These are phyloP conservation scores for Andrena praecox DNA, from an alignment of 2,888 invertebrate genomes.

Conservation along the genomic window DNA sequence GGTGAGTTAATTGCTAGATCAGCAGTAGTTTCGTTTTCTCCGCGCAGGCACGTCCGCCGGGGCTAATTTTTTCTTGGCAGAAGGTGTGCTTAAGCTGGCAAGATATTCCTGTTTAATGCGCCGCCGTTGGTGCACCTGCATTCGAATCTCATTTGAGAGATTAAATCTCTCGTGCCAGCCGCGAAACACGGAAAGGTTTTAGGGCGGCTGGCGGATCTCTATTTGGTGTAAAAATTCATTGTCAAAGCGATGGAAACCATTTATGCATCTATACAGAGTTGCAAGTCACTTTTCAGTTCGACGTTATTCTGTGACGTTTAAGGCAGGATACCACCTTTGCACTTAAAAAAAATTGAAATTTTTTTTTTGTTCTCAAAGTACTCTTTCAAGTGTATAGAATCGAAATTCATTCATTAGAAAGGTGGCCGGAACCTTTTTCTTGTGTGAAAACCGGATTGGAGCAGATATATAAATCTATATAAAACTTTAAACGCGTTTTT, in stretches of 20 bases:
- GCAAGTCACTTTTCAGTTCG: neutral
- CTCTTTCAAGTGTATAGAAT: too few species aligned
- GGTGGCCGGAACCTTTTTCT: too few species aligned
- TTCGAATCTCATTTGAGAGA: slow-evolving; percentile 68
- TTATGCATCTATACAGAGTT: neutral
- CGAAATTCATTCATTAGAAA: too few species aligned
- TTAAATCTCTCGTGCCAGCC: slow-evolving; percentile 63
- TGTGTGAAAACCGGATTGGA: too few species aligned
- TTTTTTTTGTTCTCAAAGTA: too few species aligned
- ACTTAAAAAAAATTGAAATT: too few species aligned
- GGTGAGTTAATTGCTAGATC: slow-evolving; percentile 74
- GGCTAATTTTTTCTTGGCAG: slow-evolving; percentile 70
- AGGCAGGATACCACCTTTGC: too few species aligned
- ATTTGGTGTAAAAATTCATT: slow-evolving; percentile 19
- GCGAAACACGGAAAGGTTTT: slow-evolving; percentile 45
- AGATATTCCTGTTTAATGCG: slow-evolving; percentile 65
- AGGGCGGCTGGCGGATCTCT: neutral
- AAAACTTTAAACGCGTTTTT: too few species aligned
- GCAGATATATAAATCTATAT: too few species aligned
- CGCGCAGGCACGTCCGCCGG: slow-evolving; percentile 35
- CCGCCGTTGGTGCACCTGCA: slow-evolving; percentile 34
- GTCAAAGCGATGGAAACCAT: neutral
- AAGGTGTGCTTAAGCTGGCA: slow-evolving; percentile 56
- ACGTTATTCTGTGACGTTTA: neutral
- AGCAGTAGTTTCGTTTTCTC: slow-evolving; percentile 65